phyloP scores from a whole-genome alignment of 2,888 invertebrate species.

The Cryptus viduatorius region DNA sequence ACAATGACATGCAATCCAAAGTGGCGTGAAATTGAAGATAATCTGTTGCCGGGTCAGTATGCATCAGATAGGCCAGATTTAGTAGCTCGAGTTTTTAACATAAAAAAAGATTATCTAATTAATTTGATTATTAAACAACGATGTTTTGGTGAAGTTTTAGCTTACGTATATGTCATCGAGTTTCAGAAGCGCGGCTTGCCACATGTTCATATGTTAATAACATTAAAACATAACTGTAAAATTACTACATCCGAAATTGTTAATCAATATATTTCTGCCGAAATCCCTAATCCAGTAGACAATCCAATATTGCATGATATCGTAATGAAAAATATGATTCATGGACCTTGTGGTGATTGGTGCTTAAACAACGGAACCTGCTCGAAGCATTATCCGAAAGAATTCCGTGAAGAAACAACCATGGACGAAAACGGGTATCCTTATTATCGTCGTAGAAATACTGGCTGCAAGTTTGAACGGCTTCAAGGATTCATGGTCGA shows the following conservation, averaged over 20 bases:
- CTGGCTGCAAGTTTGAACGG: too few relatives aligned
- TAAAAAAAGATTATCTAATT: neutral
- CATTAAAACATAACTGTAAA: neutral
- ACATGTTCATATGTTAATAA: conserved; percentile 10
- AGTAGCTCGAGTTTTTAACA: conserved; percentile 64
- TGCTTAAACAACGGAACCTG: conserved; percentile 6
- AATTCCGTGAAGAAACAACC: neutral
- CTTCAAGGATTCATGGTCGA: neutral
- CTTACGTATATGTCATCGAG: conserved; percentile 12
- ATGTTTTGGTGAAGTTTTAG: conserved; percentile 5
- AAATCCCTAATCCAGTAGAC: neutral
- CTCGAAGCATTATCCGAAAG: neutral
- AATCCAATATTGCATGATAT: neutral
- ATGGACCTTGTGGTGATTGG: conserved; percentile 3
- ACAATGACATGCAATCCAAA: conserved; percentile 54
- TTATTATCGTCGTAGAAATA: too few relatives aligned
- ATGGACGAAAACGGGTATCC: conserved; percentile 21
- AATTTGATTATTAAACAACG: neutral
- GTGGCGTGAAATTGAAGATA: conserved; percentile 81
- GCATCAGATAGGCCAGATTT: conserved; percentile 79
- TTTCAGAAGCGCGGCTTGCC: conserved; percentile 25
- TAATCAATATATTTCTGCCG: conserved; percentile 4
- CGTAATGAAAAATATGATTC: conserved; percentile 26
- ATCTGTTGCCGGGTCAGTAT: conserved; percentile 72
- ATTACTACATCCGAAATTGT: neutral